Evolutionary conservation across 2,113 vertebrate species (phyloP).

Genomic region (Scophthalmus maximus): DNA sequence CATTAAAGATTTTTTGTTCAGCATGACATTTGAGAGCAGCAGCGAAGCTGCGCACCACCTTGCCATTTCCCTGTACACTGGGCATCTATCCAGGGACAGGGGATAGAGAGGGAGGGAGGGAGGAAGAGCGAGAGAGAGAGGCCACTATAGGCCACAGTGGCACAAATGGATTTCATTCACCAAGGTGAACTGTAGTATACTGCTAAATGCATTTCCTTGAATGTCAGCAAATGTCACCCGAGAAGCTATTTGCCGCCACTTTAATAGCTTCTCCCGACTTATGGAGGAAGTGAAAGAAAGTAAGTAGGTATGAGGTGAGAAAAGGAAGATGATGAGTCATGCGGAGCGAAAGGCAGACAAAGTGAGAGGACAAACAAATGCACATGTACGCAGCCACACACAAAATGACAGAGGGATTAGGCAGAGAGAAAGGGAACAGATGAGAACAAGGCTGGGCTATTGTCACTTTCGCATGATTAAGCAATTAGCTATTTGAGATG

Average conservation of each 20-base stretch:
- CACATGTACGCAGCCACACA: constrained; percentile 41
- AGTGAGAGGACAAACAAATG: constrained; percentile 49
- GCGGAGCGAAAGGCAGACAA: constrained; percentile 60
- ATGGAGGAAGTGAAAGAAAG: constrained; percentile 88
- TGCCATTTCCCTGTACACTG: constrained; percentile 94
- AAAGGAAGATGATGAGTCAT: constrained; percentile 67
- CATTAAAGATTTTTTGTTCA: constrained; percentile 97
- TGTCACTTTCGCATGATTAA: constrained; percentile 97
- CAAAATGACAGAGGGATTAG: constrained; percentile 70
- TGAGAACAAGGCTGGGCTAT: constrained; percentile 88
- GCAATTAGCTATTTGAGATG: constrained; percentile 93
- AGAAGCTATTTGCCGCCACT: constrained; percentile 97
- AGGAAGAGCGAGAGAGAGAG: constrained; percentile 1
- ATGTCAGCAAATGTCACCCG: constrained; percentile 99
- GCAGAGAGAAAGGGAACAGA: constrained; percentile 75
- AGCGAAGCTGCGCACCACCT: constrained; percentile 88
- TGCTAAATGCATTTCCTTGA: constrained; percentile 99
- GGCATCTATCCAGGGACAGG: constrained; percentile 88
- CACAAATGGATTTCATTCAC: constrained; percentile 94
- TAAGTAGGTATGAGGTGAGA: constrained; percentile 72
- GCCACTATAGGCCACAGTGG: constrained; percentile 87
- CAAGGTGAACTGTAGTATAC: constrained; percentile 92
- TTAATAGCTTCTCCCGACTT: constrained; percentile 90
- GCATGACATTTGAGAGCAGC: constrained; percentile 98
- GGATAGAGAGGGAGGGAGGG: constrained; percentile 10